Evolutionary conservation across 2,888 invertebrate species (phyloP).

Genomic region (Thymelicus acteon): DNA sequence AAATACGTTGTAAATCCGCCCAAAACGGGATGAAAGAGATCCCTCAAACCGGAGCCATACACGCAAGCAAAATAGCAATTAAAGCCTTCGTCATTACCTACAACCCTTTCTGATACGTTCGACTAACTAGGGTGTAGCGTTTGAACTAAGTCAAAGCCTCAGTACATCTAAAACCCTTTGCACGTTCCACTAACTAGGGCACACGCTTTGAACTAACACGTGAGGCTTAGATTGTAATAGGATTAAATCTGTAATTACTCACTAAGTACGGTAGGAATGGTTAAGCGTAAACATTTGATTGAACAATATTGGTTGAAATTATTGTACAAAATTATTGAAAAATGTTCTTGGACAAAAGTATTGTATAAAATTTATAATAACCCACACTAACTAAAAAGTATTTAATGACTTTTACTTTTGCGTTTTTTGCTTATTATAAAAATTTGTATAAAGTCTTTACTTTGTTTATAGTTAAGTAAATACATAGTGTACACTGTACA

Average conservation of each 20-base stretch:
- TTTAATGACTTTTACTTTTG: too few relatives aligned
- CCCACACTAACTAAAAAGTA: too few relatives aligned
- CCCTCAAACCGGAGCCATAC: slow-evolving; percentile 47
- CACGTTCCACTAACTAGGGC: slow-evolving; percentile 27
- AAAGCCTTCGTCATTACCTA: slow-evolving; percentile 73
- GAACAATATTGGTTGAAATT: background rate
- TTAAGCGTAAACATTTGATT: background rate
- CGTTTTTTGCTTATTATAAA: too few relatives aligned
- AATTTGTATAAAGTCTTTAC: too few relatives aligned
- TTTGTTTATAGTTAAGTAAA: too few relatives aligned
- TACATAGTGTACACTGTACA: too few relatives aligned
- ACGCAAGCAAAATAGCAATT: slow-evolving; percentile 75
- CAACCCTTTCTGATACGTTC: slow-evolving; percentile 54
- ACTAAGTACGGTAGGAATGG: slow-evolving; percentile 15
- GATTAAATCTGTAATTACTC: slow-evolving; percentile 19
- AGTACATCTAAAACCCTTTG: slow-evolving; percentile 11
- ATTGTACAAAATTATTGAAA: too few relatives aligned
- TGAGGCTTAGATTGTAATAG: slow-evolving; percentile 29
- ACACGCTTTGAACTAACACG: slow-evolving; percentile 27
- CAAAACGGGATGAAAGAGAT: slow-evolving; percentile 47
- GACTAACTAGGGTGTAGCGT: slow-evolving; percentile 53
- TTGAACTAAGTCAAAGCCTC: slow-evolving; percentile 23
- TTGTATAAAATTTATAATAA: too few relatives aligned
- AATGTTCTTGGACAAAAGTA: too few relatives aligned
- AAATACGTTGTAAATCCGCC: slow-evolving; percentile 38